These are phyloP conservation scores for Apodemia mormo DNA, from an alignment of 2,888 invertebrate genomes.

Conservation along the genomic window DNA sequence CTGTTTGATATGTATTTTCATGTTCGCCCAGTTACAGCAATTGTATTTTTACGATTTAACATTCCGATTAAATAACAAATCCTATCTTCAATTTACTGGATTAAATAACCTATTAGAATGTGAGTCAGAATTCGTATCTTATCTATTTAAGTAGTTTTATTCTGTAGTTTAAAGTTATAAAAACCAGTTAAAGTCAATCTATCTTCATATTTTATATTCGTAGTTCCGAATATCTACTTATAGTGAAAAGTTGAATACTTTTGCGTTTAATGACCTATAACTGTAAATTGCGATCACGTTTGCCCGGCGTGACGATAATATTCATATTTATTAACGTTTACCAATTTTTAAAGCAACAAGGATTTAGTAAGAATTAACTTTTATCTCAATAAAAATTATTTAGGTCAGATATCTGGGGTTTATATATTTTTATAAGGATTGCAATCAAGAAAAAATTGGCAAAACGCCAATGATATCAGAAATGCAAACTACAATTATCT, in stretches of 20 bases:
- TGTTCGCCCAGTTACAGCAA: background rate
- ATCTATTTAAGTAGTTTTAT: too few species aligned
- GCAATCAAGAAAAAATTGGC: too few species aligned
- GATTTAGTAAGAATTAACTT: background rate
- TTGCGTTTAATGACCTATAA: conserved; percentile 13
- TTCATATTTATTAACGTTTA: background rate
- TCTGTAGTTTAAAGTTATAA: background rate
- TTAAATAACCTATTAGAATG: too few species aligned
- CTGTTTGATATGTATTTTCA: background rate
- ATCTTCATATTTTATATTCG: background rate
- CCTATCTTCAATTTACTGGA: background rate
- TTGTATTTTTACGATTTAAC: background rate
- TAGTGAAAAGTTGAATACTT: background rate
- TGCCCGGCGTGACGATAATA: conserved; percentile 6
- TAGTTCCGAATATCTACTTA: background rate
- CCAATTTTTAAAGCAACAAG: background rate
- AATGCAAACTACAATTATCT: too few species aligned
- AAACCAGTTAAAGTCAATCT: background rate
- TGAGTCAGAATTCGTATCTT: too few species aligned
- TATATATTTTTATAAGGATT: too few species aligned
- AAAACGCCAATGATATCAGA: too few species aligned
- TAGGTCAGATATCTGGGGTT: background rate
- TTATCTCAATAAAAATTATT: background rate
- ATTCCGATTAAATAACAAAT: background rate
- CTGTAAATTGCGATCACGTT: conserved; percentile 2